Conservation (phyloP, 2,113 vertebrate species). For the Dermatemys mawii region DNA sequence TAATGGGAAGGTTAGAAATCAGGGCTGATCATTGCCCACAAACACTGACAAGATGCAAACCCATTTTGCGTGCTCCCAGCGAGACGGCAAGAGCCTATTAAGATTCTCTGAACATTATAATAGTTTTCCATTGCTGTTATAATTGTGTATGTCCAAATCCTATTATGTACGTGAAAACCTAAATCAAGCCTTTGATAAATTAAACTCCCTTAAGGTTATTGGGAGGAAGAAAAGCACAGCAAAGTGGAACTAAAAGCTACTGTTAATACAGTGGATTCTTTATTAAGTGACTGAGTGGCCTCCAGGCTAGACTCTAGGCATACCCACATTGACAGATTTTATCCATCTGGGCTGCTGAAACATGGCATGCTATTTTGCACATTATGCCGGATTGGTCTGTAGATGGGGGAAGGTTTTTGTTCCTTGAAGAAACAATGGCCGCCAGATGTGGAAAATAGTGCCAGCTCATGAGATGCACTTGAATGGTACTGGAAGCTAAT, state of each 20-base stretch:
- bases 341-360: slow-evolving; percentile 18
- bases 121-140: neutral
- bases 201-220: neutral
- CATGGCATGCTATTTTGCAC: slow-evolving; percentile 4
- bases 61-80: neutral
- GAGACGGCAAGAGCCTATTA: neutral
- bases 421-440: slow-evolving; percentile 60
- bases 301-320: neutral
- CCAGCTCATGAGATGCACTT: slow-evolving; percentile 58
- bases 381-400: slow-evolving; percentile 21
- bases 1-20: neutral
- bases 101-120: neutral
- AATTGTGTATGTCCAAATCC: neutral
- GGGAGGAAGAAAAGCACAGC: neutral
- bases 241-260: neutral
- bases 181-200: neutral
- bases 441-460: slow-evolving; percentile 56
- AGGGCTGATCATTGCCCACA: neutral
- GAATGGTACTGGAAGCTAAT: slow-evolving; percentile 65
- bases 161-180: neutral
- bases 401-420: slow-evolving; percentile 50
- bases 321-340: neutral
- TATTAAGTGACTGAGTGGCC: neutral
- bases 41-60: neutral
- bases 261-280: neutral